A percentile compares a stretch with the other conserved stretches of the same genome.
Conservation (phyloP, 2,888 invertebrate species). For the Empis livida region DNA sequence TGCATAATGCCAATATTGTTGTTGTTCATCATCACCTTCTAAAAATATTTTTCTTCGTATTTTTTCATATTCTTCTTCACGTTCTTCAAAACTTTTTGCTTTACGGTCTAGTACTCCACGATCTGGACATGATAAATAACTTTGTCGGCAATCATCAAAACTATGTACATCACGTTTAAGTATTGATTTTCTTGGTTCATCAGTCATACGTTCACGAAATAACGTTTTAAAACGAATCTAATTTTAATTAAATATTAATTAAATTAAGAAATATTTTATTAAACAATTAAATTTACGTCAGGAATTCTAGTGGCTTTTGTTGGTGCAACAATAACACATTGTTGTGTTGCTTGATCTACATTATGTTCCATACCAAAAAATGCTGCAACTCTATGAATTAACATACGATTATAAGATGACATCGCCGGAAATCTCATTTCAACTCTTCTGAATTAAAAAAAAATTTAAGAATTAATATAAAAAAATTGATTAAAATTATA, state of each 20-base stretch:
- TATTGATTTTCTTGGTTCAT: slow-evolving; percentile 62
- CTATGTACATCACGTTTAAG: slow-evolving; percentile 71
- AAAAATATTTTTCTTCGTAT: slow-evolving; percentile 72
- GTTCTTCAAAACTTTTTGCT: slow-evolving; percentile 80
- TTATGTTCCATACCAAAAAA: slow-evolving; percentile 92
- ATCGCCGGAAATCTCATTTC: slow-evolving; percentile 80
- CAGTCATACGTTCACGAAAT: slow-evolving; percentile 51
- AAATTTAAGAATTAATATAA: slow-evolving; percentile 2
- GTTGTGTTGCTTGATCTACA: slow-evolving; percentile 67
- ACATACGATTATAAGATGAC: slow-evolving; percentile 93
- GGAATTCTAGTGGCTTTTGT: slow-evolving; percentile 41
- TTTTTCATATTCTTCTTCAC: slow-evolving; percentile 80
- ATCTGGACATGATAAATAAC: slow-evolving; percentile 45
- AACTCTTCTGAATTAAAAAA: slow-evolving; percentile 42
- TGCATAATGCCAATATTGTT: slow-evolving; percentile 37
- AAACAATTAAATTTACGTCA: slow-evolving; percentile 25
- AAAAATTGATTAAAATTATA: background rate
- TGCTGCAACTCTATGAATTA: slow-evolving; percentile 87
- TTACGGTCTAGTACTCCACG: slow-evolving; percentile 51
- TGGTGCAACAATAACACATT: slow-evolving; percentile 73
- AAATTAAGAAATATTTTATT: background rate
- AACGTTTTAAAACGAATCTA: slow-evolving; percentile 56
- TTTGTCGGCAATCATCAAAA: slow-evolving; percentile 53
- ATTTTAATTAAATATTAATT: background rate
- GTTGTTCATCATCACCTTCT: slow-evolving; percentile 22